These are phyloP conservation scores for Sericinus montela DNA, from an alignment of 2,888 invertebrate genomes.

Conservation along the genomic window DNA sequence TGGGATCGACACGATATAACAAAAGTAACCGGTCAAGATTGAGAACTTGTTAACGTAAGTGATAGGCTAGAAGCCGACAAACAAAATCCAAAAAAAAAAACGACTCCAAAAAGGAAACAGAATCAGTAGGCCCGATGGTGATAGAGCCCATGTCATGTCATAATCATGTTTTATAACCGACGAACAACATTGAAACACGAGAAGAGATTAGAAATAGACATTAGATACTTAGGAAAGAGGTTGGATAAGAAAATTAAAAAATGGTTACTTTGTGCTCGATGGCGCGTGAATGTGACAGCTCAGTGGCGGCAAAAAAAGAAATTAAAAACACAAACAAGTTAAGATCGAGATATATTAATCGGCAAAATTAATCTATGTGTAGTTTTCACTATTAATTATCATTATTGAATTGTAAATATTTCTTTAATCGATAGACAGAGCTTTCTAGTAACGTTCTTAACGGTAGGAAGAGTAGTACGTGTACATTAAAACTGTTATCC, in stretches of 20 bases:
- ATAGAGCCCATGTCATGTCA: slow-evolving; percentile 33
- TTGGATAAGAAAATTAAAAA: slow-evolving; percentile 50
- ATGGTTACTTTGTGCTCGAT: slow-evolving; percentile 44
- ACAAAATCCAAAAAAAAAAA: slow-evolving; percentile 23
- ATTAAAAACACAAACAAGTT: slow-evolving; percentile 32
- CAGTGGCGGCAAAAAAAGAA: slow-evolving; percentile 47
- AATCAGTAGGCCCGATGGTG: slow-evolving; percentile 20
- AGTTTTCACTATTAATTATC: too few species aligned
- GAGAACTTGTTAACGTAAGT: slow-evolving; percentile 23
- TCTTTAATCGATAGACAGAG: too few species aligned
- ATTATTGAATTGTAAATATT: too few species aligned
- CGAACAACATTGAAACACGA: slow-evolving; percentile 46
- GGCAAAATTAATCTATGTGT: too few species aligned
- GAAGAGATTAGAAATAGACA: slow-evolving; percentile 47
- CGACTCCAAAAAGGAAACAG: slow-evolving; percentile 21
- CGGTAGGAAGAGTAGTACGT: too few species aligned
- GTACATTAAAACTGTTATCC: too few species aligned
- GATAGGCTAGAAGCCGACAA: slow-evolving; percentile 23
- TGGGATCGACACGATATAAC: slow-evolving; percentile 5
- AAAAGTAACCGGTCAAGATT: slow-evolving; percentile 2
- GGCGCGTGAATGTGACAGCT: slow-evolving; percentile 59
- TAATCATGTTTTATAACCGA: slow-evolving; percentile 25
- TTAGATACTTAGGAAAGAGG: slow-evolving; percentile 37
- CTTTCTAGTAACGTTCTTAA: too few species aligned
- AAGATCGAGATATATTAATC: too few species aligned